Evolutionary conservation across 2,113 vertebrate species (phyloP), one percentile per base, ranked within the genome.

Genomic region (Clarias magur): DNA sequence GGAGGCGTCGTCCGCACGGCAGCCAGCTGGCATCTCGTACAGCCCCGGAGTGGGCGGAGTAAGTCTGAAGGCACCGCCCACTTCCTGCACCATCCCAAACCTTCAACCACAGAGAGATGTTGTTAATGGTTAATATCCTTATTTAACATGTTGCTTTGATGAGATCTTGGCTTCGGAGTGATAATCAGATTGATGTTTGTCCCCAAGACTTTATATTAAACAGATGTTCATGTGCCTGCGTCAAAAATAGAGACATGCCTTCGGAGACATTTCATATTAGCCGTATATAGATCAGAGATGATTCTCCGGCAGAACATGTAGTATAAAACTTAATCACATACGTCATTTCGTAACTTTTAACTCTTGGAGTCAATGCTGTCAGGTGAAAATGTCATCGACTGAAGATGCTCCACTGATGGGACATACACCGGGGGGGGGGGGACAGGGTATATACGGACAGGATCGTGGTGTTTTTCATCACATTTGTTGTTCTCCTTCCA

Each of bases 1-100:
- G 96, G 90, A 98, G 91, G 65, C 91, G 94, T 83, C 88, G 95
- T 89, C 98, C 98, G 60, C 97, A 98, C 25, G 94, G 94, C 0
- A 96, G 95, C 98, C 98, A 99, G 23, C 11, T 95, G 60, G 96
- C 96, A 5, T 97, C 96, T 78, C 97, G 95, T 84, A 99, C 97
- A 0, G 98, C 97, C 90, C 94, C 94, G 0, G 90, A 92, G 86
- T 99, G 98, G 88, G 93, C 92, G 86, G 89, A 93, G 90, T 95
- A 96, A 3, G 96, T 96, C 92, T 93, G 94, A 54, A 98, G 93
- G 94, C 97, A 97, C 86, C 92, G 92, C 15, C 98, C 97, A 3
- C 93, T 95, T 88, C 96, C 97, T 53, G 95, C 95, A 60, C 95
- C 98, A 34, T 99, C 95, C 98, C 98, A 99, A 21, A 99, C 94